A percentile compares a stretch with the other conserved stretches of the same genome.
Evolutionary conservation across 2,888 invertebrate genomes (phyloP).

Genomic region (Drosophila anomalata): DNA sequence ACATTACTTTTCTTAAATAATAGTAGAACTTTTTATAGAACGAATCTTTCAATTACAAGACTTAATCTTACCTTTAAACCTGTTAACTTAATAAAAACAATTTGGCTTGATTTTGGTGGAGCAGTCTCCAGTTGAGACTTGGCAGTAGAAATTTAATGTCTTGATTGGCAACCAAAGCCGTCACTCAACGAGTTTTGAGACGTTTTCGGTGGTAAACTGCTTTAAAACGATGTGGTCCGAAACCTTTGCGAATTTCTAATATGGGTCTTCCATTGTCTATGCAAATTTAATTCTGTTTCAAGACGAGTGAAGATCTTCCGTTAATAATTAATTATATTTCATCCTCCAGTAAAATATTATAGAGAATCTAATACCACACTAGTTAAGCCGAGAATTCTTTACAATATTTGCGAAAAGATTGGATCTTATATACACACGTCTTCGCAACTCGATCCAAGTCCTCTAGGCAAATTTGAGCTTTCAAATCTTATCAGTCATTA

Average conservation of each 20-base stretch:
- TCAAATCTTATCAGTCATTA: conserved; percentile 73
- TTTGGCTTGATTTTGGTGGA: conserved; percentile 15
- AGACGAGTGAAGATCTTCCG: not conserved
- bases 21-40: too few species aligned
- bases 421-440: not conserved
- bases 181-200: conserved; percentile 52
- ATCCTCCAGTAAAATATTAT: not conserved
- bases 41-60: too few species aligned
- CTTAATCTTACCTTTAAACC: too few species aligned
- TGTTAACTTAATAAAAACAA: not conserved
- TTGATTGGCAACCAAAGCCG: conserved; percentile 46
- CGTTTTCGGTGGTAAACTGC: conserved; percentile 30
- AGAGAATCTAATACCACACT: not conserved
- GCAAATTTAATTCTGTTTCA: not conserved
- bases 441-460: conserved; percentile 20
- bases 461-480: conserved; percentile 32
- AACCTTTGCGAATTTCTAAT: conserved; percentile 2
- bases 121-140: conserved; percentile 35
- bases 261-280: not conserved
- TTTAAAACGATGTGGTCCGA: conserved; percentile 7
- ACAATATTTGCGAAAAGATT: not conserved
- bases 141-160: conserved; percentile 51
- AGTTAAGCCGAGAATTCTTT: not conserved
- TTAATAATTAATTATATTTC: not conserved
- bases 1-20: too few species aligned